phyloP scores from a whole-genome alignment of 1,140 invertebrate species.

The Apis cerana region DNA sequence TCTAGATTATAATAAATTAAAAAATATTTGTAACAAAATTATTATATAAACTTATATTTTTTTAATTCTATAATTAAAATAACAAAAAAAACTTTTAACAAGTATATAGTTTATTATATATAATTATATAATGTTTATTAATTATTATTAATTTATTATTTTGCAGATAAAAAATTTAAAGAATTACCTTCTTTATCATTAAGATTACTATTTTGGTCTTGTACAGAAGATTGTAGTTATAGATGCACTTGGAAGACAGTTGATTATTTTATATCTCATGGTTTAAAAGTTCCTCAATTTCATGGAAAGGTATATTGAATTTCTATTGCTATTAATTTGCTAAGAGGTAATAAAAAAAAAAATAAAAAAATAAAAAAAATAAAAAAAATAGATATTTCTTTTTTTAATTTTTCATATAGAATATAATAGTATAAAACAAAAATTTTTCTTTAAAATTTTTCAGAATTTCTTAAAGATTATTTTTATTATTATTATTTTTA shows the following conservation, averaged over 20 bases:
- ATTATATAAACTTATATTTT: background rate
- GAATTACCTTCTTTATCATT: slow-evolving; percentile 81
- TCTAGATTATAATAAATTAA: background rate
- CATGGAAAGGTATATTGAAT: slow-evolving; percentile 91
- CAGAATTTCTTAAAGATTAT: too few species aligned
- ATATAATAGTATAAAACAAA: background rate
- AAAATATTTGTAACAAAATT: background rate
- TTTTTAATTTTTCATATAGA: background rate
- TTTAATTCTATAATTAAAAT: background rate
- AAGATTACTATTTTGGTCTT: slow-evolving; percentile 87
- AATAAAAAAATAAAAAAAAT: background rate
- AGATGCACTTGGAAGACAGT: slow-evolving; percentile 97
- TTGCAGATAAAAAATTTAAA: slow-evolving; percentile 83
- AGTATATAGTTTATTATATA: background rate
- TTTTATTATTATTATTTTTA: too few species aligned
- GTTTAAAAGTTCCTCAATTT: slow-evolving; percentile 92
- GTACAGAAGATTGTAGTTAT: slow-evolving; percentile 92
- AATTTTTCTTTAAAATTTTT: too few species aligned
- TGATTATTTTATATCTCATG: slow-evolving; percentile 86
- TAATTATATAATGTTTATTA: background rate
- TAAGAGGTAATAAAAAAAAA: background rate
- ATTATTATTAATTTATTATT: background rate
- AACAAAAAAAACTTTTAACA: background rate
- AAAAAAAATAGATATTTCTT: background rate
- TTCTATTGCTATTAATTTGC: too few species aligned